A percentile compares a stretch with the other conserved stretches of the same genome.
phyloP scores from a whole-genome alignment of 1,140 invertebrate species.

The Euura lappo region DNA sequence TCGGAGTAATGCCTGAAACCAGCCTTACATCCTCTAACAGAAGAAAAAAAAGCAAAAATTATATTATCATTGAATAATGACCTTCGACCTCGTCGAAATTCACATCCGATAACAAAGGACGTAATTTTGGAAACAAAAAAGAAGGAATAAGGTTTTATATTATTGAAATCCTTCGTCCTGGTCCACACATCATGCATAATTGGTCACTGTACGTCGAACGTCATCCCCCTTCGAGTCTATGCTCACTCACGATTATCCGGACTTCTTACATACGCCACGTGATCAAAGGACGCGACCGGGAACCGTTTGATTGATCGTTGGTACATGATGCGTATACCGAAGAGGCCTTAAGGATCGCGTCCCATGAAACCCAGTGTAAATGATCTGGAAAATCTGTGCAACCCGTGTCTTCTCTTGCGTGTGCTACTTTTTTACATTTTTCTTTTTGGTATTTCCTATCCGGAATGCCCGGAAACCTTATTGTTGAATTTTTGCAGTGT shows the following conservation, averaged over 20 bases:
- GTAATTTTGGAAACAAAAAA: too few species aligned
- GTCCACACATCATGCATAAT: too few species aligned
- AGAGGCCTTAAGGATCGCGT: background rate
- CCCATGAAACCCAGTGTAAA: background rate
- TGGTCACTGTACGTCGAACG: too few species aligned
- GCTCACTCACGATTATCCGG: too few species aligned
- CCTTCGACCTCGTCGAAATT: background rate
- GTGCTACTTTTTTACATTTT: background rate
- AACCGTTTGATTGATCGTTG: slow-evolving; percentile 28
- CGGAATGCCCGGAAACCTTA: too few species aligned
- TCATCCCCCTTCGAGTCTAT: too few species aligned
- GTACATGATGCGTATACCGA: background rate
- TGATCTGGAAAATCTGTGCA: slow-evolving; percentile 13
- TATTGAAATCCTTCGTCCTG: too few species aligned
- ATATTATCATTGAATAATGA: background rate
- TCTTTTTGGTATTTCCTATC: too few species aligned
- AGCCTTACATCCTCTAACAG: too few species aligned
- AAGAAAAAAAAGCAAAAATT: background rate
- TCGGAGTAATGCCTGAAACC: background rate
- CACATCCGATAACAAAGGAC: too few species aligned
- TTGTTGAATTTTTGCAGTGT: too few species aligned
- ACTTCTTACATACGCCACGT: background rate
- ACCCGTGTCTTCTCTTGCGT: background rate
- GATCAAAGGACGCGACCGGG: background rate
- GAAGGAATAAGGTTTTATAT: too few species aligned